Conservation (phyloP, 2,888 invertebrate species). For the Drosophila dives region DNA sequence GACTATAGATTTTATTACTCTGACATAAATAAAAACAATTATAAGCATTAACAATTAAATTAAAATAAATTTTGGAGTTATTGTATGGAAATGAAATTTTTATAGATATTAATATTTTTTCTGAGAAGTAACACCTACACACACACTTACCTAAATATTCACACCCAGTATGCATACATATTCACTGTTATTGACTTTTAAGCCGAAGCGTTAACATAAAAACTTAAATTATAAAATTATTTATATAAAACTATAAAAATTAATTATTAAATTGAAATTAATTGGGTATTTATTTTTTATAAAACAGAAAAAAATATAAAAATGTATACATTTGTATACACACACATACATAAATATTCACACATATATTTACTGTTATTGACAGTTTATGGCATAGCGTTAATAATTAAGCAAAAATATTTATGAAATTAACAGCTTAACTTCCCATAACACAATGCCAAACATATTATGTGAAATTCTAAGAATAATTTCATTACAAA, state of each 20-base stretch:
- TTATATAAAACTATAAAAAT: neutral
- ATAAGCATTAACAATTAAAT: neutral
- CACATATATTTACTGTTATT: neutral
- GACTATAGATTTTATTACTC: neutral
- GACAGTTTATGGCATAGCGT: conserved; percentile 30
- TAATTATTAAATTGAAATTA: neutral
- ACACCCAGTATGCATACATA: too few relatives aligned
- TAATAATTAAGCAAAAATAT: conserved; percentile 22
- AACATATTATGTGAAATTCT: conserved; percentile 70
- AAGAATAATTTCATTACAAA: conserved; percentile 66
- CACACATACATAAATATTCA: neutral
- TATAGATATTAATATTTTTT: too few relatives aligned
- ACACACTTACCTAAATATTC: too few relatives aligned
- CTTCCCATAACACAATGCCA: conserved; percentile 17
- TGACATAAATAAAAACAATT: neutral
- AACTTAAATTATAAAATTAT: too few relatives aligned
- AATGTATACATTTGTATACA: neutral
- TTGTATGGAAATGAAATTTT: neutral
- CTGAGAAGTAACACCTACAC: too few relatives aligned
- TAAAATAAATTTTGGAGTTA: neutral
- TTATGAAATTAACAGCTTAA: conserved; percentile 34
- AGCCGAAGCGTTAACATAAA: too few relatives aligned
- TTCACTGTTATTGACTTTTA: too few relatives aligned
- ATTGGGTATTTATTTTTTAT: neutral
- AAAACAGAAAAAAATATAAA: neutral